Percentiles rank a stretch among this genome's conserved stretches.
Evolutionary conservation across 2,113 vertebrate species (phyloP).

Genomic region (Channa maculata): DNA sequence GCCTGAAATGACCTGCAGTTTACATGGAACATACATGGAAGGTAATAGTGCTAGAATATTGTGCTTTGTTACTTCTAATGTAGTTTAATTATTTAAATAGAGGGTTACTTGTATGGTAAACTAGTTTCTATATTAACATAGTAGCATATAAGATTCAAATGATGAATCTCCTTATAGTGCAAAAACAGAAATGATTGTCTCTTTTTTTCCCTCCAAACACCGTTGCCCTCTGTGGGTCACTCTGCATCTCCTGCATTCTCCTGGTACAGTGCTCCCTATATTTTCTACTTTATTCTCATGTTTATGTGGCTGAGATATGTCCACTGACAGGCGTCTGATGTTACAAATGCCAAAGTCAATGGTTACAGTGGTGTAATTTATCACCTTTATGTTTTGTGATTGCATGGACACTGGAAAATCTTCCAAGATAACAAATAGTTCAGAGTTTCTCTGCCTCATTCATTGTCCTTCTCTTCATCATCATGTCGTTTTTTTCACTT

Average conservation of each 20-base stretch:
- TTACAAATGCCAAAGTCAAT: conserved; percentile 56
- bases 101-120: conserved; percentile 14
- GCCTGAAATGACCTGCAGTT: background rate
- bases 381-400: conserved; percentile 44
- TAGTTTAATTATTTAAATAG: conserved; percentile 18
- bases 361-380: conserved; percentile 57
- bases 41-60: background rate
- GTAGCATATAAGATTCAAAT: background rate
- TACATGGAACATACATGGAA: background rate
- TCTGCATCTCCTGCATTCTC: no score
- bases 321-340: conserved; percentile 26
- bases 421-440: conserved; percentile 53
- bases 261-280: no score
- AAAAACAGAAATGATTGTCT: background rate
- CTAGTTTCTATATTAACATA: no score
- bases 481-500: conserved; percentile 4
- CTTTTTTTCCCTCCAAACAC: background rate
- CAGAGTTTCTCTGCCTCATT: conserved; percentile 5
- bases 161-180: conserved; percentile 26
- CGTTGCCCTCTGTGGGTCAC: no score
- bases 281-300: conserved; percentile 24
- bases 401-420: conserved; percentile 21
- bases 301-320: background rate
- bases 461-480: conserved; percentile 44
- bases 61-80: background rate